Percentiles rank a stretch among this genome's conserved stretches.
Conservation (phyloP, 2,113 vertebrate species). For the Aleadryas rufinucha region DNA sequence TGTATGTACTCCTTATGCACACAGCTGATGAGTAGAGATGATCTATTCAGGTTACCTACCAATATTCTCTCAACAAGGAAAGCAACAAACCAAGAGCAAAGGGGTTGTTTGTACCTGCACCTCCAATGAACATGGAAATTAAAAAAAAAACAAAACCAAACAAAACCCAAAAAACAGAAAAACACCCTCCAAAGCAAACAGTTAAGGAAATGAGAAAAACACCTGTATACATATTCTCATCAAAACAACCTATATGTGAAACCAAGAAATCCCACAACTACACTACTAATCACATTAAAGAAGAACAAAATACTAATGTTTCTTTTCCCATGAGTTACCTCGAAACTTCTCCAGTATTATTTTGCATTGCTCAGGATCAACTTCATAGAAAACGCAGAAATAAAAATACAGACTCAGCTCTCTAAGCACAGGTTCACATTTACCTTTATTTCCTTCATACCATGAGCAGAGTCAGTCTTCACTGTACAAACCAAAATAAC, state of each 20-base stretch:
- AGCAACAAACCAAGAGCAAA: background rate
- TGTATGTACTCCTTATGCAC: fast-evolving
- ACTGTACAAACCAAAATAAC: background rate
- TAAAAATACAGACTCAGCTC: background rate
- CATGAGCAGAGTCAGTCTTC: background rate
- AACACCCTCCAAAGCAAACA: background rate
- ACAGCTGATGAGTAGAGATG: background rate
- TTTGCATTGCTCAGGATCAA: background rate
- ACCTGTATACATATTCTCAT: background rate
- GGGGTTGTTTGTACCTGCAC: fast-evolving
- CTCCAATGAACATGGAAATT: background rate
- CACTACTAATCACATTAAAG: background rate
- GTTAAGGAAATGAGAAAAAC: background rate
- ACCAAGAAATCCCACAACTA: background rate
- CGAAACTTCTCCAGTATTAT: background rate
- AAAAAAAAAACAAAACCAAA: no score
- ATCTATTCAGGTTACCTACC: background rate
- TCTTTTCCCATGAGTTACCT: background rate
- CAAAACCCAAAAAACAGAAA: no score
- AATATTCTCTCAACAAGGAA: background rate
- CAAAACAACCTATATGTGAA: background rate
- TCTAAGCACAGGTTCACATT: background rate
- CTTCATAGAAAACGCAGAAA: background rate
- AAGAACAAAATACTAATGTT: background rate
- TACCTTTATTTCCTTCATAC: background rate